Evolutionary conservation across 2,797 vertebrate genomes (phyloP), one percentile per base, ranked within the genome.

Genomic region (Clamator glandarius): DNA sequence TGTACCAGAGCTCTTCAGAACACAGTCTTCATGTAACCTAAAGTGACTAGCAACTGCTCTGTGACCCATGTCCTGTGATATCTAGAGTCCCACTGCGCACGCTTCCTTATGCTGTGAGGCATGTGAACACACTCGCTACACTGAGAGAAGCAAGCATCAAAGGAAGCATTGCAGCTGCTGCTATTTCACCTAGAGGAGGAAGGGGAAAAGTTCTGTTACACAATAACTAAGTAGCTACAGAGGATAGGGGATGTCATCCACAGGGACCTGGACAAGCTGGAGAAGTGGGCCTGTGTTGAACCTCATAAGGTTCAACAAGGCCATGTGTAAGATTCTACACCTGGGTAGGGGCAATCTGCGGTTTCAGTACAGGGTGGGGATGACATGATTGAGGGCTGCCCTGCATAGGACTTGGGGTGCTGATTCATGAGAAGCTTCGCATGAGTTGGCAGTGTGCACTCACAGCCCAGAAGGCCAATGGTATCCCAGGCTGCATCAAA

Each of bases 21-120:
- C 62, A 19, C 4, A 18, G 2, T 11, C 23, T 51, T 46, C 39
- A 54, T 0, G 0, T 46, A 67, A 35, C 7, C 8, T 21, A 58
- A 64, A 74, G 42, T 31, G 59, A 39, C n/a, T 15, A 55, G 52
- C 17, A 63, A 26, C 29, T 66, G 48, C 72, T 41, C 75, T 29
- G 10, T 67, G 59, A 62, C 48, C 67, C n/a, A 8, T 5, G 39
- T 52, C 41, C 75, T 87, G 5, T 21, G 31, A 9, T 35, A 83
- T 8, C 66, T 72, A 15, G 4, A 2, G n/a, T 48, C 42, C 48
- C 54, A 35, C 59, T 76, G 35, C 15, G 17, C 36, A 57, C 8
- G 5, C 15, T 36, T 80, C 25, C 64, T 7, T 21, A 8, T 7
- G 41, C 63, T 39, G 8, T 2, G 3, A 29, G 42, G 26, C 72